Base-by-base conservation (phyloP, 2,797 vertebrate species). In the Xiphophorus birchmanni region DNA sequence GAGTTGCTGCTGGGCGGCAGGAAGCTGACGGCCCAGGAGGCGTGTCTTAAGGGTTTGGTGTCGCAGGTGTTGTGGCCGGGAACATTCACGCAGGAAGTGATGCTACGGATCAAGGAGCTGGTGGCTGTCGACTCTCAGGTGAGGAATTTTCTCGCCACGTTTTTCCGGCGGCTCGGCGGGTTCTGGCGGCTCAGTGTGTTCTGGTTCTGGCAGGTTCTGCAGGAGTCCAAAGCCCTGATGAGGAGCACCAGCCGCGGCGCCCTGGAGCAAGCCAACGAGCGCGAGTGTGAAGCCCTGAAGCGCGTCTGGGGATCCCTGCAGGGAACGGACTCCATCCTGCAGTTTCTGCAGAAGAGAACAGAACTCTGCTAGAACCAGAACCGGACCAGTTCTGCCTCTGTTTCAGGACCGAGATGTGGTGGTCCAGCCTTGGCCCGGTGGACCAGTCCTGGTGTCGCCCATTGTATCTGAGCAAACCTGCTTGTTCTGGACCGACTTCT, bases 41-140 rank as follows among this genome's bases (percentile, higher is more conserved):
- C 98, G 0, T 99, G 98, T 84, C 95, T 96, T 82, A 99, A 99
- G 91, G 98, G 98, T 81, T 91, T 99, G 88, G 98, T 99, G 67
- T 99, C 98, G 11, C 98, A 99, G 95, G 98, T 99, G 80, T 96
- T 99, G 47, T 99, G 98, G 98, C 98, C 98, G 0, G 97, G 96
- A 84, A 99, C 98, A 5, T 99, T 99, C 94, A 97, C 96, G 72
- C 98, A 99, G 93, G 98, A 99, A 95, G 98, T 99, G 81, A 98
- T 97, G 97, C 95, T 97, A 90, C 95, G 98, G 77, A 97, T 99
- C 91, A 97, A 96, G 94, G 98, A 99, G 91, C 97, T 99, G 87
- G 97, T 98, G 83, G 93, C 95, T 0, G 98, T 98, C 71, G 97
- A 99, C 93, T 96, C 97, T 18, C 93, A 97, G 92, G 98, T 99